Base-by-base conservation (phyloP, 2,888 invertebrate genomes). In the Thymelicus sylvestris region DNA sequence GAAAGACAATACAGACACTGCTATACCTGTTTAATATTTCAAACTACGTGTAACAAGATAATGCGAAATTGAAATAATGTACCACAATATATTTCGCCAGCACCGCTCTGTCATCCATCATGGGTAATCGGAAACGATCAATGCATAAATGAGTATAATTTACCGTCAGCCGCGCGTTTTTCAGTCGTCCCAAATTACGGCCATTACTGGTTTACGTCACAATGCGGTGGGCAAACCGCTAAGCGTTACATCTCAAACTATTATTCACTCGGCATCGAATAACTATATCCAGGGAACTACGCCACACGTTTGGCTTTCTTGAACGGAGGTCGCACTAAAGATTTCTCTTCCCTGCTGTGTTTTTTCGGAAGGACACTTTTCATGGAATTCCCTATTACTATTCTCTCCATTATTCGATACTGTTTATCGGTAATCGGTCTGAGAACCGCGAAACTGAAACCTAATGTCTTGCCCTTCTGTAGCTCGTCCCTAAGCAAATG, bases 91-190 rank as follows among this genome's bases (percentile, higher is more conserved):
- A 70, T 70, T 60, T 79, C 84, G 83, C 80, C 81, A 81, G 60
- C 68, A 48, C 77, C 75, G 77, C 80, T 79, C 79, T 78, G 79
- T 80, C 82, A 86, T 90, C 85, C 85, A 89, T 91, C 89, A 90
- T 83, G 82, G 86, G 87, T 90, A 91, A 91, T 90, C 91, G 91
- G 91, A 92, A 91, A 81, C 88, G 89, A 90, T 91, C 90, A 89
- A 87, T 90, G 87, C 88, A 86, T 84, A 88, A 89, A 90, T 88
- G 89, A 87, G 87, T 85, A 87, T 90, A 89, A 91, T 92, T 91
- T 88, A 86, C 85, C 81, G 81, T 81, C 86, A 84, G 86, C 83
- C 83, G 81, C 86, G 82, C 83, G 86, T 88, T 89, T 90, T 87
- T 85, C 87, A 89, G 83, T 84, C 84, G 82, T 78, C 81, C 86